Base-by-base conservation (phyloP, 2,113 vertebrate genomes). In the Rhabdomys dilectus region DNA sequence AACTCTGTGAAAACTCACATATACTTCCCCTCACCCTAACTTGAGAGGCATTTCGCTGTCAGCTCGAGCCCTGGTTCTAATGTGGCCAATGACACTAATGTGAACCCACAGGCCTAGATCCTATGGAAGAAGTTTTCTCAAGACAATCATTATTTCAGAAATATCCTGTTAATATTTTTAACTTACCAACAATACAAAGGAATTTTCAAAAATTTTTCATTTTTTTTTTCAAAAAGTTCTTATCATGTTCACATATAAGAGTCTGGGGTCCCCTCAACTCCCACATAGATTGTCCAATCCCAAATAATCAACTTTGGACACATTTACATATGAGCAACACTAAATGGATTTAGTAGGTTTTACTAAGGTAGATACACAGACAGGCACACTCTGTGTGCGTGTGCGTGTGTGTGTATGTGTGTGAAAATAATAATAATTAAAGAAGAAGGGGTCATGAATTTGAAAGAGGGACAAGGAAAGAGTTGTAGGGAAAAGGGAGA, bases 1-100 rank as follows among this genome's bases (percentile, higher is more conserved):
- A 45, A 24, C 2, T 0, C 36, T 1, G 12, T n/a, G 1, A 10
- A 22, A 10, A 2, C 5, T 64, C 58, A 45, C 7, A 22, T 12
- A 17, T 12, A 17, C 0, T 3, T 85, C 81, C 51, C 15, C 62
- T 5, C 8, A 4, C 7, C 24, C 42, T 36, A 39, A 0, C 51
- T 26, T 19, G 29, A 75, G 70, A 88, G 8, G 11, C 15, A 68
- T 22, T 12, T 11, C 31, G 6, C 42, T 21, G 56, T 58, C 84
- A 19, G 15, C 31, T 17, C 31, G 4, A 26, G 7, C 45, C 9
- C 17, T 9, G 45, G n/a, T 62, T 42, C 58, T 31, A 22, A 62
- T 10, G n/a, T 17, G 53, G 36, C 56, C 87, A n/a, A 0, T 36
- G 4, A 51, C 73, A 80, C 15, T 39, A 10, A 26, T 7, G 1